Evolutionary conservation across 2,888 invertebrate genomes (phyloP).

Genomic region (Yponomeuta cagnagella): DNA sequence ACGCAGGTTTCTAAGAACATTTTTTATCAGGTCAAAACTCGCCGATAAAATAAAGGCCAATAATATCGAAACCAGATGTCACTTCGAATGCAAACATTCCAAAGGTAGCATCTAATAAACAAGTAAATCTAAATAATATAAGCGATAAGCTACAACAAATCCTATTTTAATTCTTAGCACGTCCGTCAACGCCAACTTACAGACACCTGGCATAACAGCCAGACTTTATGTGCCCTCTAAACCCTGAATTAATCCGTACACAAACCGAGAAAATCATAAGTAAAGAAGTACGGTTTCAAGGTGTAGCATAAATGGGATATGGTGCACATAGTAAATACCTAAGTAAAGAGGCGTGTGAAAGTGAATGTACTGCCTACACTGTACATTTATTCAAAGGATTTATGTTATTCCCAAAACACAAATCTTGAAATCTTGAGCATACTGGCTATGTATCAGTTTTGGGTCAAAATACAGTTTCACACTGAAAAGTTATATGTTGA

Average conservation of each 20-base stretch:
- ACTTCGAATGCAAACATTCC: neutral
- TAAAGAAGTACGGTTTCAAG: too few relatives aligned
- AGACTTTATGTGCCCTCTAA: neutral
- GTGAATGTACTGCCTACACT: neutral
- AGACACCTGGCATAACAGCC: neutral
- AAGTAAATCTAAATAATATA: neutral
- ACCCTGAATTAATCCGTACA: too few relatives aligned
- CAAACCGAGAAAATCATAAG: too few relatives aligned
- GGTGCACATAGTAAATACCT: neutral
- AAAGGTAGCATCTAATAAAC: neutral
- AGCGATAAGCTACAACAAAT: neutral
- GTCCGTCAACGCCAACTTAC: neutral
- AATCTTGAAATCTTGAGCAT: too few relatives aligned
- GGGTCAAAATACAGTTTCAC: too few relatives aligned
- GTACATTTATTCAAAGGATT: neutral
- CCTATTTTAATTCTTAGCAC: neutral
- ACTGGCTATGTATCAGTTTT: too few relatives aligned
- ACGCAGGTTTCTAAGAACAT: too few relatives aligned
- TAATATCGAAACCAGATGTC: neutral
- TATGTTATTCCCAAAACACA: neutral
- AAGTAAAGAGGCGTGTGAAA: neutral
- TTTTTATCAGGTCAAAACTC: too few relatives aligned
- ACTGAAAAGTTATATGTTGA: too few relatives aligned
- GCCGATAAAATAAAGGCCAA: neutral
- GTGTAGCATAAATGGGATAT: neutral